Conservation (phyloP, 2,113 vertebrate genomes). For the Aplodontia rufa region DNA sequence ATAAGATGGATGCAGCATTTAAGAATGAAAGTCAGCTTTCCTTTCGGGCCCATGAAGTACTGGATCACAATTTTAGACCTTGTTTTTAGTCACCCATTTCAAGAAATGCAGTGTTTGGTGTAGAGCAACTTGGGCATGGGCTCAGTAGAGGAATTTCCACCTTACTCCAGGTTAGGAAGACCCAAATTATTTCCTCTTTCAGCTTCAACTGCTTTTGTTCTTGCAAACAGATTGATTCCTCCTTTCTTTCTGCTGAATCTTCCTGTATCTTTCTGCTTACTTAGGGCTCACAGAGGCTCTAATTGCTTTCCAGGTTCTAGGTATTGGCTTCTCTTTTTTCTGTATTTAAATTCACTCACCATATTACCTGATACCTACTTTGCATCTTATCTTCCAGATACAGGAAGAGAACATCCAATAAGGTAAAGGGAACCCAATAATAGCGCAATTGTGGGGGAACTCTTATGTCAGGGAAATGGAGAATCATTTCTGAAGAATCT, state of each 20-base stretch:
- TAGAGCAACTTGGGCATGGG: neutral
- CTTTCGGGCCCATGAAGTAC: neutral
- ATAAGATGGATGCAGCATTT: neutral
- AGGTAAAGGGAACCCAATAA: neutral
- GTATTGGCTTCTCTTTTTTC: neutral
- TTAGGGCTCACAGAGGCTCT: neutral
- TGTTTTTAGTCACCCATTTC: neutral
- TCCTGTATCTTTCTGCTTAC: neutral
- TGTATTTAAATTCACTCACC: neutral
- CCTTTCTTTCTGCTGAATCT: neutral
- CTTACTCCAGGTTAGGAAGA: neutral
- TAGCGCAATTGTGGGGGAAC: neutral
- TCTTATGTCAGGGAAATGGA: neutral
- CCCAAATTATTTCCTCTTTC: neutral
- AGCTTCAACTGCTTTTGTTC: neutral
- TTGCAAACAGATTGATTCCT: neutral
- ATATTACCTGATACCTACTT: neutral
- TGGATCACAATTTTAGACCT: neutral
- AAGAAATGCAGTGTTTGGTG: neutral
- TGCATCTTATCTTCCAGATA: neutral
- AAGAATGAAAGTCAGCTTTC: neutral
- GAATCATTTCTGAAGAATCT: neutral
- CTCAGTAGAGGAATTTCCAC: neutral
- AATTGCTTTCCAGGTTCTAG: neutral
- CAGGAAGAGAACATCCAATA: neutral